Evolutionary conservation across 2,888 invertebrate species (phyloP), one percentile per base, ranked within the genome.

Genomic region (Dasypolia templi): DNA sequence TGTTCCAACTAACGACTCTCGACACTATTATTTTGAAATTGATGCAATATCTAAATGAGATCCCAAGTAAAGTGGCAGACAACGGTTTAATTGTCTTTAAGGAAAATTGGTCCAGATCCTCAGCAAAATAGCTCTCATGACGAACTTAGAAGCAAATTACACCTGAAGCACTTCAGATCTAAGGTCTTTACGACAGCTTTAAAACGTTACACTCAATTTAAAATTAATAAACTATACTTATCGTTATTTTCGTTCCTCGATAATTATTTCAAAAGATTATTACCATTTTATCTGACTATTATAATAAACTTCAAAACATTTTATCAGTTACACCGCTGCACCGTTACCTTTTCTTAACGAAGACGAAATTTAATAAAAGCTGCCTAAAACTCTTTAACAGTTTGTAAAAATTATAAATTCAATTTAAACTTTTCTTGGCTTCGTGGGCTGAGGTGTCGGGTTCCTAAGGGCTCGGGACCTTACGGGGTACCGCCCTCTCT

Each of bases 401-500:
- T 63, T 68, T 75, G 77, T 75, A 75, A 84, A 76, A 71, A 77
- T 81, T 82, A 59, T 61, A 72, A 74, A 79, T 79, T 68, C 72
- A 82, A 83, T 77, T 79, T 76, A 65, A 77, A 71, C 56, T 75
- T 87, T 67, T 68, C 51, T 44, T 4, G 65, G 75, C 73, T 89
- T 91, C 81, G 80, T 92, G 89, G 92, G 85, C 91, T 73, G 82
- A 89, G 53, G 87, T 87, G 85, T 91, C 82, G 72, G 74, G 83
- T 90, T 90, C 80, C 84, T 86, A 91, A 91, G 89, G 82, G 83
- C 77, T 71, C 79, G 19, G 65, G 63, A 72, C 76, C 83, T 79
- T 82, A 77, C 63, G 53, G 72, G 61, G 89, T 87, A 90, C 93
- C 95, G 93, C 95, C 95, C 92, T 79, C 92, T 91, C 91, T 95